Evolutionary conservation across 2,888 invertebrate genomes (phyloP).

Genomic region (Trichacis sp.): DNA sequence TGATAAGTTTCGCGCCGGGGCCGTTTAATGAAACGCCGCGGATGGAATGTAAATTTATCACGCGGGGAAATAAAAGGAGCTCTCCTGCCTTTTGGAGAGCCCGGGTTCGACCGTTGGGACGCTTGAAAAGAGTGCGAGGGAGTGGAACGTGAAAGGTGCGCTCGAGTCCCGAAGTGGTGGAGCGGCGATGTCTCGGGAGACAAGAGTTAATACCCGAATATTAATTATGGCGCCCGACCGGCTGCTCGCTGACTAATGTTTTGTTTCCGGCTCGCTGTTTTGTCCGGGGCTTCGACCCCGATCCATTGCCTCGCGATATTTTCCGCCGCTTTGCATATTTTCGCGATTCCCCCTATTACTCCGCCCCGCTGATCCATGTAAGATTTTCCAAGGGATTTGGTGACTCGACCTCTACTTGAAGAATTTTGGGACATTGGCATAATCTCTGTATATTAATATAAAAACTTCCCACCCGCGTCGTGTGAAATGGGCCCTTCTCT

Average conservation of each 20-base stretch:
- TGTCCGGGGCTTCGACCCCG: constrained; percentile 19
- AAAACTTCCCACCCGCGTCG: no score
- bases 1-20: constrained; percentile 32
- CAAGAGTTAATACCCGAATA: constrained; percentile 57
- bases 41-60: constrained; percentile 61
- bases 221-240: constrained; percentile 55
- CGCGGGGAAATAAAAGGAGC: constrained; percentile 25
- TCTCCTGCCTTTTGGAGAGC: background rate
- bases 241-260: constrained; percentile 31
- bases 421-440: no score
- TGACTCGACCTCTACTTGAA: no score
- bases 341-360: constrained; percentile 3
- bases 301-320: constrained; percentile 4
- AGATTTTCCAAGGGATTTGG: constrained; percentile 1
- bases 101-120: background rate
- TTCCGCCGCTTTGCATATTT: constrained; percentile 18
- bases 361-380: constrained; percentile 1
- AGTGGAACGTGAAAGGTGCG: constrained; percentile 4
- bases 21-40: constrained; percentile 58
- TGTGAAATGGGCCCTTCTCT: no score
- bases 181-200: constrained; percentile 23
- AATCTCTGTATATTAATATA: no score
- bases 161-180: constrained; percentile 10
- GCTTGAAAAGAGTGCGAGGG: background rate
- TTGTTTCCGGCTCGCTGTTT: constrained; percentile 49